Base-by-base conservation (phyloP, 2,888 invertebrate genomes). In the Mythimna impura region DNA sequence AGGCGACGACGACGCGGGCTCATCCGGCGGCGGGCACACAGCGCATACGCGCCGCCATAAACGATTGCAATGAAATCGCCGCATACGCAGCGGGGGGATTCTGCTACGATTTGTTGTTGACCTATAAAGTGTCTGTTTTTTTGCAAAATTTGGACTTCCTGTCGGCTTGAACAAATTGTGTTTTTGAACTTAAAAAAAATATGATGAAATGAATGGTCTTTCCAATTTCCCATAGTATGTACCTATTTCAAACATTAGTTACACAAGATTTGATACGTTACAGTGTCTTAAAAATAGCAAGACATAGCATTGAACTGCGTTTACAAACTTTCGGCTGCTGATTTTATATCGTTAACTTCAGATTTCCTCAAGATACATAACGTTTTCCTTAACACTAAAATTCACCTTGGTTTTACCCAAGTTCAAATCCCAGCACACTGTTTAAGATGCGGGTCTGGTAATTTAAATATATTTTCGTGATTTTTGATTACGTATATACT, bases 31-130 rank as follows among this genome's bases (percentile, higher is more conserved):
- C 47, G n/a, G 20, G 3, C 61, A 47, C 76, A 36, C 55, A 7
- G 62, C 66, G 50, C 60, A 66, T 74, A 54, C 70, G 62, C 55
- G 36, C 60, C 7, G 66, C 61, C 61, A 52, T 70, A 64, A 78
- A 81, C 72, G 67, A 78, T 73, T 81, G 85, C 80, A 77, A 78
- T 78, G 65, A 81, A 81, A 86, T 78, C 71, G 71, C 66, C 58
- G 72, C 69, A 43, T 62, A 71, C 71, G 54, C 63, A 78, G 58
- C 85, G 57, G 76, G 74, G 80, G 7, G 36, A 84, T 78, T 84
- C 82, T 75, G 64, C 61, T 60, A 55, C 25, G 17, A 77, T 66
- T 78, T 43, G 58, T 36, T 68, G 22, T 55, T 74, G 74, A 74
- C 73, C 81, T 77, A 81, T 47, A 71, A 74, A 71, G 63, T 61